Conservation (phyloP, 2,888 invertebrate genomes). For the Colostygia pectinataria region DNA sequence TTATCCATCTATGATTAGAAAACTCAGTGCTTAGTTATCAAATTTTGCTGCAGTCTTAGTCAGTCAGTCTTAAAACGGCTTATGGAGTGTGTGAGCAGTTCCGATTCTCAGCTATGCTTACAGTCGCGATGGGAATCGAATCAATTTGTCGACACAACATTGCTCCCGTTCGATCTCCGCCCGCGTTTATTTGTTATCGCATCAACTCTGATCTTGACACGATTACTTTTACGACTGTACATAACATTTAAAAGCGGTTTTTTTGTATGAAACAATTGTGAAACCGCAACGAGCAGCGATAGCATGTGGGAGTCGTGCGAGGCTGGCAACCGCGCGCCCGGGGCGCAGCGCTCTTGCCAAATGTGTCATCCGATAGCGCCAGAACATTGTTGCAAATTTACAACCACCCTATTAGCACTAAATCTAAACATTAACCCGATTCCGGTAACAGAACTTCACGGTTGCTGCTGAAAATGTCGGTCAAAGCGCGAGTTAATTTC, state of each 20-base stretch:
- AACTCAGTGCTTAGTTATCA: too few species aligned
- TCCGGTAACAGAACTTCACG: constrained; percentile 75
- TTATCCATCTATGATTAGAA: too few species aligned
- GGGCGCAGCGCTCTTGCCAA: constrained; percentile 71
- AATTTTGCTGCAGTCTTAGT: too few species aligned
- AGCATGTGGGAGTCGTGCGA: constrained; percentile 66
- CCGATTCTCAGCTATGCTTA: constrained; percentile 28
- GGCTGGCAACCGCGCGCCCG: constrained; percentile 64
- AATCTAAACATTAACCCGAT: constrained; percentile 83
- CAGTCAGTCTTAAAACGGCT: neutral
- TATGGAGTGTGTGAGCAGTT: constrained; percentile 20
- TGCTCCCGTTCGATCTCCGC: constrained; percentile 56
- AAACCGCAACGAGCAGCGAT: constrained; percentile 59
- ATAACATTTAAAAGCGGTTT: constrained; percentile 12
- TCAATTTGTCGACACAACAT: constrained; percentile 72
- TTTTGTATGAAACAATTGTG: constrained; percentile 64
- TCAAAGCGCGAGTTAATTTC: constrained; percentile 58
- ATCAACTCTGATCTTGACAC: constrained; percentile 36
- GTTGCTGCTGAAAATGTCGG: constrained; percentile 66
- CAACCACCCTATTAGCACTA: constrained; percentile 81
- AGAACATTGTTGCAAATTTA: constrained; percentile 79
- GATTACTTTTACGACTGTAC: constrained; percentile 17
- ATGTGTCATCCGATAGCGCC: constrained; percentile 79
- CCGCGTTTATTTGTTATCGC: constrained; percentile 50
- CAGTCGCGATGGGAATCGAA: constrained; percentile 65